Conservation (phyloP, 2,888 invertebrate species). For the Adineta ricciae region DNA sequence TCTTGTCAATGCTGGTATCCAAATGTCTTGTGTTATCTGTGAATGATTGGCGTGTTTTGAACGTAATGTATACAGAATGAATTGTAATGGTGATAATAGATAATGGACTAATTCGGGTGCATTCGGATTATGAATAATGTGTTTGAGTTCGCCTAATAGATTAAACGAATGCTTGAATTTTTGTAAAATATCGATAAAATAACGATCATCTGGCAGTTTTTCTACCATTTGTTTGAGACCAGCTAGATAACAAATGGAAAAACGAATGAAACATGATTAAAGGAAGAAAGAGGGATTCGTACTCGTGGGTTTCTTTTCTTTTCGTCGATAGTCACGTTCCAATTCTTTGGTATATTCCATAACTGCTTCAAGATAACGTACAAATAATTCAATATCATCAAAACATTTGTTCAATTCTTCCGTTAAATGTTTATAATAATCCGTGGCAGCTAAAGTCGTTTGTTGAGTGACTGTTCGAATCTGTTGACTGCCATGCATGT, state of each 20-base stretch:
- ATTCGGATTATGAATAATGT: constrained; percentile 97
- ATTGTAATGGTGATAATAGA: constrained; percentile 86
- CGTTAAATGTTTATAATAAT: constrained; percentile 6
- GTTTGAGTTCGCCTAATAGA: constrained; percentile 69
- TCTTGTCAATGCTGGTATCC: constrained; percentile 71
- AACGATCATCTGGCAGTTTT: constrained; percentile 83
- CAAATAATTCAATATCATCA: constrained; percentile 98
- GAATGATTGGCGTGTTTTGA: constrained; percentile 79
- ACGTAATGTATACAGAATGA: constrained; percentile 76
- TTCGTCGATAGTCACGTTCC: constrained; percentile 52
- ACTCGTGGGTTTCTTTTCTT: constrained; percentile 48
- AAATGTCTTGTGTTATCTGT: constrained; percentile 27
- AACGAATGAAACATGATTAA: neutral
- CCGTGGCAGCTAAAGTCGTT: neutral
- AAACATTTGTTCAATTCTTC: constrained; percentile 75
- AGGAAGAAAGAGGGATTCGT: neutral
- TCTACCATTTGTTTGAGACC: constrained; percentile 86
- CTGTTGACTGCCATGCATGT: neutral
- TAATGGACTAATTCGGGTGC: constrained; percentile 97
- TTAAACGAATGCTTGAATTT: constrained; percentile 98
- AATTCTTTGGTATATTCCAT: constrained; percentile 86
- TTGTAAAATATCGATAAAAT: constrained; percentile 92
- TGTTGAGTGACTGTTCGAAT: neutral
- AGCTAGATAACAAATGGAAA: constrained; percentile 54
- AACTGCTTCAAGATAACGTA: constrained; percentile 86